Evolutionary conservation across 2,113 vertebrate species (phyloP), one percentile per base, ranked within the genome.

Genomic region (Alethe diademata): DNA sequence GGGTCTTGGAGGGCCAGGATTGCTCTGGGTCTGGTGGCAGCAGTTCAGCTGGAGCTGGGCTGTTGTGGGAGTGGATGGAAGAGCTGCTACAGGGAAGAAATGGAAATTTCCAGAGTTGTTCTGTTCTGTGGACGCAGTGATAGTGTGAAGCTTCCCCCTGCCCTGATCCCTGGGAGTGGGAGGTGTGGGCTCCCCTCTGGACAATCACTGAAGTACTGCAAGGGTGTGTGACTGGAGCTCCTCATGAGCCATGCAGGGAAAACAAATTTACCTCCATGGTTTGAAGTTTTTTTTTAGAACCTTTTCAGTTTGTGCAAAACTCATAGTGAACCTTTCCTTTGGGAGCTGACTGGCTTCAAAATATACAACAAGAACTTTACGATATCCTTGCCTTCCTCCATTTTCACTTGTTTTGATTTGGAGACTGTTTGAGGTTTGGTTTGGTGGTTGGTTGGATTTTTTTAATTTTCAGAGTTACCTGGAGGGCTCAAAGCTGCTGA

Each of bases 401-500:
- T 73, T 92, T 69, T 53, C 76, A 29, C 40, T 36, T 76, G 28
- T 43, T 80, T 60, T 11, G 47, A 20, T 65, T 54, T 70, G 72
- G 65, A 86, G 50, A 29, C 64, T 48, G 43, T 69, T 66, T n/a
- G 13, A 42, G 50, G 35, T 19, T 84, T 2, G 1, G 4, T 61
- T 85, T 76, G 38, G 65, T 6, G 8, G 25, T 28, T 64, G n/a
- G 56, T 65, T 88, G 69, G 47, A 24, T 76, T 54, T 61, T 88
- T 84, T 64, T n/a, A 38, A 61, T 83, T 83, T 61, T 62, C 43
- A 51, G 65, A 38, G 69, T 90, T 90, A 71, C 23, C 64, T 86
- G 51, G 38, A 86, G 78, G 48, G 71, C 88, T 96, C 35, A 76
- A 19, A 96, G 89, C 54, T 42, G 90, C 92, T 92, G 88, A 86